A percentile compares a stretch with the other conserved stretches of the same genome.
Evolutionary conservation across 2,797 vertebrate species (phyloP).

Genomic region (Botia kubotai): DNA sequence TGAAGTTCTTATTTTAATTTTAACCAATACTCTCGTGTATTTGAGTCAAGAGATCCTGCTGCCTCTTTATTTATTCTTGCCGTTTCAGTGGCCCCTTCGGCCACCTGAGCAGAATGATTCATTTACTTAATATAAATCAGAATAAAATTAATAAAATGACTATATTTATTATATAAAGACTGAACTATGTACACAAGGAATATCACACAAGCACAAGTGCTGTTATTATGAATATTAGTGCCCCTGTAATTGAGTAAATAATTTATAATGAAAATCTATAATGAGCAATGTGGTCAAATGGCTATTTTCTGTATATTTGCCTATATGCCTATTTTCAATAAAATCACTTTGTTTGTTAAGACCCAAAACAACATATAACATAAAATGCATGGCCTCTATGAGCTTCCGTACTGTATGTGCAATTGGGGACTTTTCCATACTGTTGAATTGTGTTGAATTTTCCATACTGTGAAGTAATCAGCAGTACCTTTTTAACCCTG

Average conservation of each 20-base stretch:
- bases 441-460: too few relatives aligned
- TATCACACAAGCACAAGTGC: neutral
- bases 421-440: too few relatives aligned
- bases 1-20: slow-evolving; percentile 55
- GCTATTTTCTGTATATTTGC: neutral
- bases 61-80: too few relatives aligned
- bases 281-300: neutral
- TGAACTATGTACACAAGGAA: neutral
- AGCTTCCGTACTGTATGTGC: neutral
- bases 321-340: too few relatives aligned
- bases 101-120: too few relatives aligned
- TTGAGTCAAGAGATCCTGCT: neutral
- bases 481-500: too few relatives aligned
- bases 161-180: neutral
- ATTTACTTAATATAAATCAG: neutral
- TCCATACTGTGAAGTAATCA: too few relatives aligned
- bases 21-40: neutral
- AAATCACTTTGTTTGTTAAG: too few relatives aligned
- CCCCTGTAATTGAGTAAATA: neutral
- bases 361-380: neutral
- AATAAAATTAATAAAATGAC: neutral
- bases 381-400: neutral
- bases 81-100: too few relatives aligned
- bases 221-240: neutral
- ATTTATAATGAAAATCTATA: neutral